Evolutionary conservation across 2,888 invertebrate species (phyloP).

Genomic region (Andrena praecox): DNA sequence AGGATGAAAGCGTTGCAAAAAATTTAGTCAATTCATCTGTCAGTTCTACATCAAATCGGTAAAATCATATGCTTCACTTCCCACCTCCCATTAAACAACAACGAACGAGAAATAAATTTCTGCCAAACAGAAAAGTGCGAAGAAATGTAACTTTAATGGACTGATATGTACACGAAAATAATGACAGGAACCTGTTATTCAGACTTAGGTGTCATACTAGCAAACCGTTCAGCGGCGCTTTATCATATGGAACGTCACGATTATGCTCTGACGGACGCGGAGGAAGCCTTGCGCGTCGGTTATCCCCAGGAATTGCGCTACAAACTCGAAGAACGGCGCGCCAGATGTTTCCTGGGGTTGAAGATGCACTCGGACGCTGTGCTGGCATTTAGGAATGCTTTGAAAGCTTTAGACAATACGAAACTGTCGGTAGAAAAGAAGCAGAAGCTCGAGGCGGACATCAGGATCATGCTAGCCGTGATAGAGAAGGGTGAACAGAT

Average conservation of each 20-base stretch:
- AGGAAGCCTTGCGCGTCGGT: conserved; percentile 88
- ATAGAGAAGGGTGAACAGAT: conserved; percentile 87
- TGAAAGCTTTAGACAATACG: conserved; percentile 89
- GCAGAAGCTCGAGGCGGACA: conserved; percentile 88
- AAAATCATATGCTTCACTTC: too few species aligned
- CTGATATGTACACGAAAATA: too few species aligned
- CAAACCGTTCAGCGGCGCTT: conserved; percentile 93
- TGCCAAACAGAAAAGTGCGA: not conserved
- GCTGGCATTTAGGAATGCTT: conserved; percentile 88
- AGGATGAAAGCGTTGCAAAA: too few species aligned
- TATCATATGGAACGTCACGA: conserved; percentile 90
- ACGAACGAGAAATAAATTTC: too few species aligned
- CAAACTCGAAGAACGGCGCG: conserved; percentile 91
- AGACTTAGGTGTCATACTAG: conserved; percentile 90
- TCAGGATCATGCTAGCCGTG: conserved; percentile 90
- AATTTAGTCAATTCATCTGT: too few species aligned
- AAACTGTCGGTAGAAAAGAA: conserved; percentile 88
- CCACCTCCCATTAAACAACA: too few species aligned
- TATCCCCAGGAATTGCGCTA: conserved; percentile 91
- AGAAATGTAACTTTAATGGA: not conserved
- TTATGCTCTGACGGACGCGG: conserved; percentile 90
- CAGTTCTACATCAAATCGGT: too few species aligned
- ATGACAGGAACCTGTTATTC: not conserved
- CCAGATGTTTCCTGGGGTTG: conserved; percentile 89
- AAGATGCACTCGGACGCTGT: conserved; percentile 89